Percentiles rank a stretch among this genome's conserved stretches.
Conservation (phyloP, 2,888 invertebrate genomes). For the Drosophila imparisetae region DNA sequence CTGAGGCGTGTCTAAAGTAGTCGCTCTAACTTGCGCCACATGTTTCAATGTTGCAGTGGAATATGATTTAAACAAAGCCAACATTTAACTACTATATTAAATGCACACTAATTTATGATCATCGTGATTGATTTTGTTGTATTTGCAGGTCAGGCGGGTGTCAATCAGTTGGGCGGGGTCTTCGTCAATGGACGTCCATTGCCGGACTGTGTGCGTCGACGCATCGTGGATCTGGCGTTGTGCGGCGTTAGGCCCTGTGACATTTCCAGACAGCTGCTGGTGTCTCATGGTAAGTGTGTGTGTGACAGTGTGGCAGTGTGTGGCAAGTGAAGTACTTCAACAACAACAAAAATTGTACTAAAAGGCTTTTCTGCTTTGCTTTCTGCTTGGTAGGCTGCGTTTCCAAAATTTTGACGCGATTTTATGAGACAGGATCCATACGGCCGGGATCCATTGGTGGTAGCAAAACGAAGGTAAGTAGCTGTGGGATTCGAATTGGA, state of each 20-base stretch:
- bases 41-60: not conserved
- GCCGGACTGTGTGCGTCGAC: conserved; percentile 95
- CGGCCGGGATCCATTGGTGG: conserved; percentile 97
- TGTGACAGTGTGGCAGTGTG: conserved; percentile 84
- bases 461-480: conserved; percentile 95
- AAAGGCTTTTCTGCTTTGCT: conserved; percentile 14
- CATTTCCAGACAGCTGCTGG: conserved; percentile 96
- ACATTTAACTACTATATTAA: not conserved
- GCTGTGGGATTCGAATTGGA: not conserved
- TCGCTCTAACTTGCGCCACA: not conserved
- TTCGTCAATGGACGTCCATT: conserved; percentile 99
- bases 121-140: not conserved
- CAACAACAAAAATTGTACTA: conserved; percentile 4
- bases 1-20: not conserved
- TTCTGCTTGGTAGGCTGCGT: conserved; percentile 89
- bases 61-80: not conserved
- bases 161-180: conserved; percentile 98
- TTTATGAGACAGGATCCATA: conserved; percentile 98
- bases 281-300: conserved; percentile 91
- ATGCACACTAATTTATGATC: not conserved
- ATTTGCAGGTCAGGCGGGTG: conserved; percentile 95
- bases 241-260: conserved; percentile 98
- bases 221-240: conserved; percentile 97
- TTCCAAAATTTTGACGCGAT: conserved; percentile 97
- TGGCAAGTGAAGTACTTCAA: not conserved